Base-by-base conservation (phyloP, 2,113 vertebrate genomes). In the Leucopternis melanops region DNA sequence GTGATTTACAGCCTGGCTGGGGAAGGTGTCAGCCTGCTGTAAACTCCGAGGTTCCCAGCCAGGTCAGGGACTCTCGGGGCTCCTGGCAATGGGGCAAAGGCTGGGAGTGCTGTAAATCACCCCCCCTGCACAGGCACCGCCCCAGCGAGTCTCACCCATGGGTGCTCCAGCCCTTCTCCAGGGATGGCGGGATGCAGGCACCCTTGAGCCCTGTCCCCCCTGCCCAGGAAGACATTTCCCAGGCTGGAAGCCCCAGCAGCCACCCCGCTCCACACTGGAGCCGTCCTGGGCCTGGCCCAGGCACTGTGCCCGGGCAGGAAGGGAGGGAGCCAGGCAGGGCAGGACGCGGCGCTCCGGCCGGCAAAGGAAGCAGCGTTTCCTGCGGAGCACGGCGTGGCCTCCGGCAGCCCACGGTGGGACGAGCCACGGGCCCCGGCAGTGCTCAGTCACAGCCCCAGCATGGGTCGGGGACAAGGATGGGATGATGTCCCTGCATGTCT, bases 301-400 rank as follows among this genome's bases (percentile, higher is more conserved):
- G 73, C 74, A 0, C 54, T 18, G 21, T 75, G 94, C 90, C 95
- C 10, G 17, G 66, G 89, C 91, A 97, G 95, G 94, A 96, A 97
- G 97, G 95, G 89, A 89, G 92, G 95, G 78, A 89, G 80, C 88
- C 4, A 7, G 91, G 92, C 86, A 86, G 86, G 94, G 92, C 88
- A 86, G 94, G 91, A 95, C 80, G 0, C 1, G 0, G 59, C 1
- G 26, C 83, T 92, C 90, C 1, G 5, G 90, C 65, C 67, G 4
- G 69, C 31, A 66, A 32, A 88, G 96, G 96, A 96, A 96, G 80
- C 18, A 0, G 40, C 0, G 77, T 71, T 97, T 97, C 95, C 96
- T 95, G 93, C 22, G 1, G 59, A 61, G 65, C 1, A 0, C 7
- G 6, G n/a, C 5, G 15, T 17, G 61, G 79, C 45, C 85, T 75